These are phyloP conservation scores for Pseudolycoriella hygida DNA, from an alignment of 2,888 invertebrate species.

Conservation along the genomic window DNA sequence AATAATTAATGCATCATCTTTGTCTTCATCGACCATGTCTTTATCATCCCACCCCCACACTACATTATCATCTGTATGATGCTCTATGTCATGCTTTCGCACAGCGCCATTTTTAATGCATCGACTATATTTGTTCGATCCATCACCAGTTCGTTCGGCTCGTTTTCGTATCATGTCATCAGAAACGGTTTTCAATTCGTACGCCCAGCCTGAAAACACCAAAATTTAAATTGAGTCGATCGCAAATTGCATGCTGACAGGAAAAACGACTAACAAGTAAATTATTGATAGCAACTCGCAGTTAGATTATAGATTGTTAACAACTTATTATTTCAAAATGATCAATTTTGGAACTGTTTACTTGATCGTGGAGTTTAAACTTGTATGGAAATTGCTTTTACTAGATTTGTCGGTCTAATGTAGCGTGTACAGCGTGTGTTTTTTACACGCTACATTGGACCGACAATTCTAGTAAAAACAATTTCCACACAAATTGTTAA, in stretches of 20 bases:
- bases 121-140: constrained; percentile 27
- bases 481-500: no score
- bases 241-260: not conserved
- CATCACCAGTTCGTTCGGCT: constrained; percentile 56
- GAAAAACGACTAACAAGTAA: not conserved
- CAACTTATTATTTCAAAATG: no score
- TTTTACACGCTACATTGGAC: no score
- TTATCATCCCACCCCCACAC: constrained; percentile 73
- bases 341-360: no score
- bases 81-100: constrained; percentile 25
- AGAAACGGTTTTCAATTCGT: constrained; percentile 67
- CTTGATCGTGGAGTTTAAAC: no score
- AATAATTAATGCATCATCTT: constrained; percentile 28
- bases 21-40: constrained; percentile 55
- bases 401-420: no score
- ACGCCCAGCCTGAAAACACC: constrained; percentile 73
- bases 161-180: constrained; percentile 50
- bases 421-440: no score
- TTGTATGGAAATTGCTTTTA: no score
- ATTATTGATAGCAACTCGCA: not conserved
- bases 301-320: not conserved
- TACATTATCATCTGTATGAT: constrained; percentile 34
- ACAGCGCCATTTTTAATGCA: constrained; percentile 18
- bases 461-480: no score
- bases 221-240: no score